Percentiles rank a stretch among this genome's conserved stretches.
phyloP scores from a whole-genome alignment of 2,888 invertebrate genomes.

The Marasmarcha lunaedactyla region DNA sequence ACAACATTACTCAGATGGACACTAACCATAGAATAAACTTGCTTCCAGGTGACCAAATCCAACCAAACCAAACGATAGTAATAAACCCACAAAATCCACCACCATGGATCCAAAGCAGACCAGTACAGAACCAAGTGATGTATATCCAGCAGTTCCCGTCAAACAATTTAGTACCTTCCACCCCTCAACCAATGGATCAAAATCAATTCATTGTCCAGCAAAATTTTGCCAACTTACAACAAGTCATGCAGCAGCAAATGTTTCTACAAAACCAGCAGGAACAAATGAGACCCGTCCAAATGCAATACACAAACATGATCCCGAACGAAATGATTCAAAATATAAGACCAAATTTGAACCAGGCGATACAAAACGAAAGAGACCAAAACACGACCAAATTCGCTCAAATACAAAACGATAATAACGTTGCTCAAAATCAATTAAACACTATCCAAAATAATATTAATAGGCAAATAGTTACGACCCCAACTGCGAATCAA shows the following conservation, averaged over 20 bases:
- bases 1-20: background rate
- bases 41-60: conserved; percentile 43
- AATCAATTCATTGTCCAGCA: conserved; percentile 45
- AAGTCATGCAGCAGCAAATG: conserved; percentile 40
- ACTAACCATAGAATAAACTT: background rate
- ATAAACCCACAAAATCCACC: conserved; percentile 54
- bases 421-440: conserved; percentile 3
- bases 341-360: conserved; percentile 19
- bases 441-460: conserved; percentile 8
- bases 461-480: conserved; percentile 5
- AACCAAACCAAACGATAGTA: conserved; percentile 44
- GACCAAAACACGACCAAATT: conserved; percentile 17
- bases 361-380: conserved; percentile 13
- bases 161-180: conserved; percentile 35
- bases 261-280: conserved; percentile 26
- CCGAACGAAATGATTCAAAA: conserved; percentile 26
- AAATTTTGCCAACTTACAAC: conserved; percentile 26
- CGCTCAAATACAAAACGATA: conserved; percentile 13
- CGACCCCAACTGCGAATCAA: background rate
- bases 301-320: conserved; percentile 24
- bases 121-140: conserved; percentile 39
- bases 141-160: conserved; percentile 46
- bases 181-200: conserved; percentile 40
- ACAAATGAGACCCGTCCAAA: conserved; percentile 12
- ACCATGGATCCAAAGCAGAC: conserved; percentile 46